Percentiles rank a stretch among this genome's conserved stretches.
Evolutionary conservation across 2,797 vertebrate genomes (phyloP).

Genomic region (Eupleurogrammus muticus): DNA sequence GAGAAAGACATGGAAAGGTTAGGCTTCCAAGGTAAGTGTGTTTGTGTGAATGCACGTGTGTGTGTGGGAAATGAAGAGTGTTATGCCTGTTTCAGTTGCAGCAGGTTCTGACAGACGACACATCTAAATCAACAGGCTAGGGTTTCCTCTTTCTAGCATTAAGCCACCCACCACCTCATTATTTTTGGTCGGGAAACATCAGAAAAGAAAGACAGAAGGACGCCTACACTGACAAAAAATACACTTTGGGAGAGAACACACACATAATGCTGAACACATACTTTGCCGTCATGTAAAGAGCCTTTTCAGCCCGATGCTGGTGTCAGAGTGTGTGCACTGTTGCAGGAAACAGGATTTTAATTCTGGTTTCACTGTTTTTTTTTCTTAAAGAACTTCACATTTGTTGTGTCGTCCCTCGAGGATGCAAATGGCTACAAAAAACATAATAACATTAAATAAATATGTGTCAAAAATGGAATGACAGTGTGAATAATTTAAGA

Average conservation of each 20-base stretch:
- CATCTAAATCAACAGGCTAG: slow-evolving; percentile 10
- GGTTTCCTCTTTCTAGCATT: slow-evolving; percentile 12
- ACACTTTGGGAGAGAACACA: background rate
- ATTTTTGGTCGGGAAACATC: slow-evolving; percentile 19
- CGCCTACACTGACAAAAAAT: slow-evolving; percentile 6
- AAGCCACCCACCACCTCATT: slow-evolving; percentile 19
- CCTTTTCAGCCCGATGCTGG: background rate
- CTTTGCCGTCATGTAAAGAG: background rate
- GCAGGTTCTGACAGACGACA: slow-evolving; percentile 19
- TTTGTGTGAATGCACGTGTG: slow-evolving; percentile 1
- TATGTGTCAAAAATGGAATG: too few species aligned
- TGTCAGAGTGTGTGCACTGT: background rate
- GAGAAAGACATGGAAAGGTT: slow-evolving; percentile 35
- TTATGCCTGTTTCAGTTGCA: slow-evolving; percentile 13
- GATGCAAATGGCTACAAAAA: too few species aligned
- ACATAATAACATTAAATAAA: too few species aligned
- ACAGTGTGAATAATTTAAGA: too few species aligned
- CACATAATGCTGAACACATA: background rate
- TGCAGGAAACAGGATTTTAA: background rate
- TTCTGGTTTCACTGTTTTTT: too few species aligned
- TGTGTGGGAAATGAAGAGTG: slow-evolving; percentile 14
- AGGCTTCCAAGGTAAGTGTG: slow-evolving; percentile 24
- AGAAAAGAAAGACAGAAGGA: background rate
- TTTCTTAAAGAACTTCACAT: too few species aligned
- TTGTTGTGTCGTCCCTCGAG: too few species aligned